These are phyloP conservation scores for Leucosticte australis DNA, from an alignment of 2,113 vertebrate species.

Conservation along the genomic window DNA sequence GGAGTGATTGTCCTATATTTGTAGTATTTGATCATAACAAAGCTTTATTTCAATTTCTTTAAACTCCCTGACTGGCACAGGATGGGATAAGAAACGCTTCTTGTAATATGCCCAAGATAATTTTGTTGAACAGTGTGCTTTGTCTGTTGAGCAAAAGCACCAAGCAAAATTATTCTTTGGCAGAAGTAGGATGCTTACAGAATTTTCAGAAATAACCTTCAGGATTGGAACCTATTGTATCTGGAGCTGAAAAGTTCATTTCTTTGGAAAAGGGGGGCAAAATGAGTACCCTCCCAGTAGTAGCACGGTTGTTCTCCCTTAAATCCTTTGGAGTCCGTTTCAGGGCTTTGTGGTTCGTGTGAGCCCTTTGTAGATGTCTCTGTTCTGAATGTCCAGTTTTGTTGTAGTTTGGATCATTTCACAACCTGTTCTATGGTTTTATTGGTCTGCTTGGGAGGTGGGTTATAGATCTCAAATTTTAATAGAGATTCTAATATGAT, in stretches of 20 bases:
- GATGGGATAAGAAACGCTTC: not conserved
- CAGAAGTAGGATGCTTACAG: not conserved
- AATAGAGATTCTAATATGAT: not conserved
- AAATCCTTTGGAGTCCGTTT: not conserved
- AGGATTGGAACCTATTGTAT: not conserved
- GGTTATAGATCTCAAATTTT: not conserved
- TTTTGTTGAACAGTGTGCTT: not conserved
- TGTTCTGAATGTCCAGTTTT: not conserved
- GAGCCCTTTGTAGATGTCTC: not conserved
- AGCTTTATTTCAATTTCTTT: not conserved
- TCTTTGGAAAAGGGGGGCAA: not conserved
- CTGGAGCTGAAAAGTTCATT: not conserved
- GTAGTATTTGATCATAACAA: not conserved
- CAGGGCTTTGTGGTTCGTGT: not conserved
- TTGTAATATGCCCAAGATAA: not conserved
- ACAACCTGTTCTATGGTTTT: not conserved
- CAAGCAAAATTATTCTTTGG: not conserved
- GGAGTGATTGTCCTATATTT: not conserved
- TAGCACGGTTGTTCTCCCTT: not conserved
- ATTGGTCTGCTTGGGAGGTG: not conserved
- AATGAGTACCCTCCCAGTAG: not conserved
- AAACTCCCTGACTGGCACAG: not conserved
- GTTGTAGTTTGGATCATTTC: not conserved
- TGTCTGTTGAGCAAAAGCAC: not conserved
- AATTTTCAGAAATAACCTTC: not conserved